Conservation (phyloP, 2,113 vertebrate species). For the Cettia cetti region DNA sequence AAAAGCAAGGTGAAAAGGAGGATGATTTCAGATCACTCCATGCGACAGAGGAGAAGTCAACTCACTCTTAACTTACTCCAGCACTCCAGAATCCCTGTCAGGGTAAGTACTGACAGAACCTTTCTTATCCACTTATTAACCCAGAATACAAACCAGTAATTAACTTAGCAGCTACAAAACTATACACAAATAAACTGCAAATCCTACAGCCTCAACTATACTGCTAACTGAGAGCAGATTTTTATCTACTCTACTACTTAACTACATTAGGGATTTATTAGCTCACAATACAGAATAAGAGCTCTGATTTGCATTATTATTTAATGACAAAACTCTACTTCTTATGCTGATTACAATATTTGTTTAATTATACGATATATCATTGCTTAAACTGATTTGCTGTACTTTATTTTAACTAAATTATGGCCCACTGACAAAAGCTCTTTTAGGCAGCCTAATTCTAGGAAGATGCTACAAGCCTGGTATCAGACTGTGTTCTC, state of each 20-base stretch:
- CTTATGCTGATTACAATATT: not conserved
- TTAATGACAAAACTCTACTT: constrained; percentile 26
- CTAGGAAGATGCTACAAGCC: not conserved
- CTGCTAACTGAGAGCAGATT: not conserved
- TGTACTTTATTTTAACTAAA: constrained; percentile 8
- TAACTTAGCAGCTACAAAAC: not conserved
- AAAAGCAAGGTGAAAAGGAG: not conserved
- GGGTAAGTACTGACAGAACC: constrained; percentile 17
- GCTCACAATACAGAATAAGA: not conserved
- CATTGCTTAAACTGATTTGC: not conserved
- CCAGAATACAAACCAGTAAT: not conserved
- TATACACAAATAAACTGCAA: not conserved
- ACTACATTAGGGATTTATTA: not conserved
- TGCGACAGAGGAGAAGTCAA: not conserved
- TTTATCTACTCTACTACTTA: not conserved
- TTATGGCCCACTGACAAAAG: not conserved
- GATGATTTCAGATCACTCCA: not conserved
- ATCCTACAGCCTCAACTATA: not conserved
- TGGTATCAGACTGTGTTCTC: not conserved
- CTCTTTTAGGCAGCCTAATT: not conserved
- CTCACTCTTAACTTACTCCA: not conserved
- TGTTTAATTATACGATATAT: not conserved
- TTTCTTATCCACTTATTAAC: not conserved
- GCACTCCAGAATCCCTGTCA: not conserved
- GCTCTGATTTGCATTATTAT: constrained; percentile 18